These are phyloP conservation scores for Melieria omissa DNA, from an alignment of 2,888 invertebrate genomes.

Conservation along the genomic window DNA sequence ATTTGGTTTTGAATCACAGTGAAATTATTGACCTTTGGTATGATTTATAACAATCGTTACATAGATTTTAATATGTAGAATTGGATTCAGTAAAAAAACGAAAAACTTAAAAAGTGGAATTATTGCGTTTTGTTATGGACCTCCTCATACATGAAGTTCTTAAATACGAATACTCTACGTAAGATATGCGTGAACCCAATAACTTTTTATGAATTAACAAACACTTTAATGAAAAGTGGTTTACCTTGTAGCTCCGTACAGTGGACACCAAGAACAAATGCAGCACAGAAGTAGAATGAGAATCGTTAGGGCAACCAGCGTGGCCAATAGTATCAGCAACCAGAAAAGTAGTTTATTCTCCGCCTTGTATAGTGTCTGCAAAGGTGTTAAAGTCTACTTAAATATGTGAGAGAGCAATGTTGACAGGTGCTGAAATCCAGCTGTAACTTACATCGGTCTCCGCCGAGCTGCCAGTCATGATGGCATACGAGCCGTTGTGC, in stretches of 20 bases:
- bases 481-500: slow-evolving; percentile 63
- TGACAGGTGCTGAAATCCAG: background rate
- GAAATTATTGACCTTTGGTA: too few species aligned
- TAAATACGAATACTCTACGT: too few species aligned
- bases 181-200: too few species aligned
- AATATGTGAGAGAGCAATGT: slow-evolving; percentile 11
- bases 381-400: slow-evolving; percentile 56
- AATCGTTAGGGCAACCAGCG: slow-evolving; percentile 78
- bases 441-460: slow-evolving; percentile 61
- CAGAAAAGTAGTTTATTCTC: slow-evolving; percentile 81
- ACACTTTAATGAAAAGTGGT: slow-evolving; percentile 19
- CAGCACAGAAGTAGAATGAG: slow-evolving; percentile 82
- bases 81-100: too few species aligned
- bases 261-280: slow-evolving; percentile 86
- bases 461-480: slow-evolving; percentile 56
- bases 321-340: slow-evolving; percentile 80
- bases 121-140: too few species aligned
- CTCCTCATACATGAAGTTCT: too few species aligned
- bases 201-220: too few species aligned
- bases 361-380: slow-evolving; percentile 78
- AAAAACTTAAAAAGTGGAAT: too few species aligned
- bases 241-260: slow-evolving; percentile 81
- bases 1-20: too few species aligned
- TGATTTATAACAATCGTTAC: too few species aligned
- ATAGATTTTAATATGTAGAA: too few species aligned